Base-by-base conservation (phyloP, 2,888 invertebrate genomes). In the Chouioia cunea region DNA sequence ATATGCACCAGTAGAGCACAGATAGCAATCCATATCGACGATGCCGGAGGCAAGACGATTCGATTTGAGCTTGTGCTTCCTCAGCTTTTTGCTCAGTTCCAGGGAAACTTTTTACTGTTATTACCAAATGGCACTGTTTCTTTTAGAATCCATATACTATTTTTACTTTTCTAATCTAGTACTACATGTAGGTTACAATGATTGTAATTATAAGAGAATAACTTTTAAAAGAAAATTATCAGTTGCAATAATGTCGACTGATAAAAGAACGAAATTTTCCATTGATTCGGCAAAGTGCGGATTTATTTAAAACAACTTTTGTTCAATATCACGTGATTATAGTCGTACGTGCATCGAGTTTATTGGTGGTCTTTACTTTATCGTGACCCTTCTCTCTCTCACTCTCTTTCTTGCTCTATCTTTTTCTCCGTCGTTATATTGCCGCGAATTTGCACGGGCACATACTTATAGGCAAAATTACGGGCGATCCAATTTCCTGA, bases 401-500 rank as follows among this genome's bases (percentile, higher is more conserved):
- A n/a, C n/a, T n/a, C n/a, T n/a, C n/a, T n/a, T n/a, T n/a, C n/a
- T n/a, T n/a, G n/a, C n/a, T n/a, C n/a, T n/a, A n/a, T n/a, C n/a
- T n/a, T n/a, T n/a, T n/a, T n/a, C 27, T 4, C 12, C 36, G 76
- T 80, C 81, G 79, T 83, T 81, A 36, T 36, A 84, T 82, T 79
- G 78, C 79, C 79, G 79, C 80, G 81, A 84, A 80, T 82, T 81
- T 78, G 76, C 78, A 78, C 81, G 68, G 73, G 73, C 79, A 77
- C 77, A 79, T 77, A 78, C 69, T 68, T 62, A 62, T 27, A 57
- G 69, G 74, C 36, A 77, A 79, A 80, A 81, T 83, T 81, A 81
- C 77, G 79, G 78, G 72, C 78, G 78, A 79, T 77, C 78, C 79
- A 82, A 83, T 83, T 81, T 83, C 82, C 80, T 78, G 76, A 70